Evolutionary conservation across 2,113 vertebrate genomes (phyloP), one percentile per base, ranked within the genome.

Genomic region (Heterotis niloticus): DNA sequence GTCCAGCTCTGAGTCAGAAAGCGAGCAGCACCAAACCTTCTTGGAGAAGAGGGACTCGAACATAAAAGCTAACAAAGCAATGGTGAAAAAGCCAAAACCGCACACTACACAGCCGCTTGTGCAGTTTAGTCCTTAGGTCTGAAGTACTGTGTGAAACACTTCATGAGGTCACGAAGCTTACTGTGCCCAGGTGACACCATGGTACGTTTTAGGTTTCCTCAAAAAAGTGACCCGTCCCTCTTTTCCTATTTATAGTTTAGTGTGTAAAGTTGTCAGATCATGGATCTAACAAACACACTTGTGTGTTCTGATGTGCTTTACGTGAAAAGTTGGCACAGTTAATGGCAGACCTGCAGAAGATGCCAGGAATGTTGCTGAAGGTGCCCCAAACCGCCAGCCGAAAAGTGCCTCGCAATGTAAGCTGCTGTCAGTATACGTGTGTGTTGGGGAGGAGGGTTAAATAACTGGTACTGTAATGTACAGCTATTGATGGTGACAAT

Each of bases 1-100:
- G 0, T 29, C 0, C 7, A 54, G 57, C 23, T 89, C 82, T 0
- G 88, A 89, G 62, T 83, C 84, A 4, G 85, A 78, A 14, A 79
- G 81, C 0, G 86, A 90, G 1, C 75, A 1, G 0, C 64, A 76
- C 0, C 71, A 81, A 54, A 71, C 84, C 17, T 92, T 93, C 75
- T 72, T 93, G 77, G 81, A 78, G 17, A 91, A 86, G 79, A 88
- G 92, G 77, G 88, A 88, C 26, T 79, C 85, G 80, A 93, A 91
- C 85, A 90, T 93, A 76, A 88, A 85, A 80, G 89, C 88, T 28
- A 93, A 93, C 84, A 92, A 92, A 88, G 91, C 90, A 14, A 92
- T 93, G 92, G 92, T 93, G 82, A 82, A 3, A 12, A 5, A 17
- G 17, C 17, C 13, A 24, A 64, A 44, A 44, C 7, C 34, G 7